These are phyloP conservation scores for Gryon sp. DNA, from an alignment of 1,140 invertebrate genomes.

Conservation along the genomic window DNA sequence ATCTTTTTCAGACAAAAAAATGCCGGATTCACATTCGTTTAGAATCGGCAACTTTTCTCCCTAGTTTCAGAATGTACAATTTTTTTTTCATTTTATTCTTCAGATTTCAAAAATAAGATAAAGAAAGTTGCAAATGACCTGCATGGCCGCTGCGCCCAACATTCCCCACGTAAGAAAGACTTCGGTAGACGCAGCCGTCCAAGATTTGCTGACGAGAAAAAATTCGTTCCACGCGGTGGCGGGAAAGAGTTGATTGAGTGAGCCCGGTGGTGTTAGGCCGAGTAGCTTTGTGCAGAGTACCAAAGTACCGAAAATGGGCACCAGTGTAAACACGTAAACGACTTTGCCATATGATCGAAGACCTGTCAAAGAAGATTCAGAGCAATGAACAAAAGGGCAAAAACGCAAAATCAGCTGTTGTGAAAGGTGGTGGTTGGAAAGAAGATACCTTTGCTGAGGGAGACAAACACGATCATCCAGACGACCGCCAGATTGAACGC, in stretches of 20 bases:
- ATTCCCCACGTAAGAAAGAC: slow-evolving; percentile 94
- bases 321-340: slow-evolving; percentile 85
- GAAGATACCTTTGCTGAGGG: slow-evolving; percentile 88
- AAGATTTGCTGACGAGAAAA: slow-evolving; percentile 85
- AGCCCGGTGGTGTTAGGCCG: slow-evolving; percentile 84
- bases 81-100: background rate
- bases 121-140: too few species aligned
- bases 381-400: background rate
- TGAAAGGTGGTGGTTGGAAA: slow-evolving; percentile 16
- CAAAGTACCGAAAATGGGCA: slow-evolving; percentile 86
- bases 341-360: slow-evolving; percentile 92
- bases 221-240: slow-evolving; percentile 90
- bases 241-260: slow-evolving; percentile 85
- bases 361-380: slow-evolving; percentile 75
- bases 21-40: too few species aligned
- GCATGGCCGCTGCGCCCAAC: slow-evolving; percentile 91
- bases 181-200: slow-evolving; percentile 92
- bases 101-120: background rate
- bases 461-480: slow-evolving; percentile 94
- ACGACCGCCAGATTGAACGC: slow-evolving; percentile 93
- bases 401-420: background rate
- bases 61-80: too few species aligned
- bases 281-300: slow-evolving; percentile 87
- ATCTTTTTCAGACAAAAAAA: background rate
- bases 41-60: too few species aligned